Evolutionary conservation across 2,113 vertebrate species (phyloP).

Genomic region (Glaucomys volans): DNA sequence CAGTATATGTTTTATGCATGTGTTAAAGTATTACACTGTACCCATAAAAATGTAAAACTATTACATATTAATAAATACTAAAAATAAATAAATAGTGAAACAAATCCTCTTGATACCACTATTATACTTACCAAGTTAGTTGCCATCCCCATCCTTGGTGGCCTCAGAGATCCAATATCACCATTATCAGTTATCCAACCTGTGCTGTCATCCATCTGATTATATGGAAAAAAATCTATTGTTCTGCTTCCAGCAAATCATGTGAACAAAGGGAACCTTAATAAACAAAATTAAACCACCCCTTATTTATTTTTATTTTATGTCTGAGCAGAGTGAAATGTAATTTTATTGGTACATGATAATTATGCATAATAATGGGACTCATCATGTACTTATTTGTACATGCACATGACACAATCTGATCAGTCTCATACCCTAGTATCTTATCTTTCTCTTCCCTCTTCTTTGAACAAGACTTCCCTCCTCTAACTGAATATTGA

Average conservation of each 20-base stretch:
- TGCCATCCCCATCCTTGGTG: fast-evolving
- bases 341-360: not conserved
- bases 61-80: not conserved
- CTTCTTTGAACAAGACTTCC: not conserved
- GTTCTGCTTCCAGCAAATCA: not conserved
- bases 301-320: not conserved
- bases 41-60: fast-evolving
- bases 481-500: not conserved
- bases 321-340: not conserved
- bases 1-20: not conserved
- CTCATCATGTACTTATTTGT: no score
- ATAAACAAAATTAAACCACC: not conserved
- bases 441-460: no score
- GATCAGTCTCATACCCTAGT: no score
- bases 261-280: not conserved
- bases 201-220: not conserved
- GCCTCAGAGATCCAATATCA: no score
- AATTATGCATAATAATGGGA: no score
- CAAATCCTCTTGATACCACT: not conserved
- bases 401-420: no score
- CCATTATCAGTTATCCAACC: not conserved
- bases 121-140: not conserved
- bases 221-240: not conserved
- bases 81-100: not conserved
- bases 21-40: not conserved